phyloP scores from a whole-genome alignment of 2,113 vertebrate genomes.

The Verasper variegatus region DNA sequence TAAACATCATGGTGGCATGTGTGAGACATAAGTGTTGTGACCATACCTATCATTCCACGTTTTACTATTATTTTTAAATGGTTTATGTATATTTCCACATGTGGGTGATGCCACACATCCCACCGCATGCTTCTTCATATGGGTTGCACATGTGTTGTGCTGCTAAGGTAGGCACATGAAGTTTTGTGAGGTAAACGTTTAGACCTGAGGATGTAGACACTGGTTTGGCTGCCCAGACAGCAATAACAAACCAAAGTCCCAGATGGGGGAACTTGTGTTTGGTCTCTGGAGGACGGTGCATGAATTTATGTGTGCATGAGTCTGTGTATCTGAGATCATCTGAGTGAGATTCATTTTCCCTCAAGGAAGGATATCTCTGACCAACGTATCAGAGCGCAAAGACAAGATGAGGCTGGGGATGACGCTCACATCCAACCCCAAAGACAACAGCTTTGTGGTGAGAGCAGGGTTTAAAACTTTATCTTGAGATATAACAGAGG shows the following conservation, averaged over 20 bases:
- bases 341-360: slow-evolving; percentile 54
- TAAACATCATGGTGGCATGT: slow-evolving; percentile 33
- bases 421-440: slow-evolving; percentile 91
- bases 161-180: slow-evolving; percentile 34
- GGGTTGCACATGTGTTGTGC: slow-evolving; percentile 53
- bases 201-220: slow-evolving; percentile 50
- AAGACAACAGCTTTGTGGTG: slow-evolving; percentile 98
- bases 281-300: slow-evolving; percentile 25
- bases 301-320: slow-evolving; percentile 25
- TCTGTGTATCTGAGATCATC: slow-evolving; percentile 29
- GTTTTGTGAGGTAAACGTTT: slow-evolving; percentile 54
- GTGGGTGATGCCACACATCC: slow-evolving; percentile 59
- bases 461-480: slow-evolving; percentile 58
- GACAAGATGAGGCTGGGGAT: slow-evolving; percentile 98
- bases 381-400: slow-evolving; percentile 96
- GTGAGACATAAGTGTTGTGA: slow-evolving; percentile 33
- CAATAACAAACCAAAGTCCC: slow-evolving; percentile 66
- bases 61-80: slow-evolving; percentile 36
- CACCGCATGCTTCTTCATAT: slow-evolving; percentile 50
- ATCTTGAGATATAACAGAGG: background rate
- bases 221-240: slow-evolving; percentile 62
- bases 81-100: slow-evolving; percentile 74
- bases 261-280: slow-evolving; percentile 53
- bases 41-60: slow-evolving; percentile 67
- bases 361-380: slow-evolving; percentile 95